phyloP scores from a whole-genome alignment of 2,797 vertebrate genomes.

The Glossophaga mutica region DNA sequence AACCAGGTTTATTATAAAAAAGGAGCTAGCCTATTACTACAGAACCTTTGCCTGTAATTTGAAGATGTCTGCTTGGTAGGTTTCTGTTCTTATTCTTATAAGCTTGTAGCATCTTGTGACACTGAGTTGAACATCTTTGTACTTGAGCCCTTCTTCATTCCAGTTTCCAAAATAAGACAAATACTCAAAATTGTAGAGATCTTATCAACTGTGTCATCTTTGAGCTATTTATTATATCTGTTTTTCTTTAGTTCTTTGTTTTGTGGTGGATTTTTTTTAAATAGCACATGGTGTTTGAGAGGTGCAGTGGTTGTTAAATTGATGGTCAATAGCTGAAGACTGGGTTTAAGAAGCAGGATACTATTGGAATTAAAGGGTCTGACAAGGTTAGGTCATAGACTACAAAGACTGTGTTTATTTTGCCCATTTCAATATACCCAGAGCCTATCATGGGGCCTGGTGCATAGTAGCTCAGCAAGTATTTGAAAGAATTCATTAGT shows the following conservation, averaged over 20 bases:
- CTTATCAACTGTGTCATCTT: not conserved
- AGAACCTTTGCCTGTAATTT: not conserved
- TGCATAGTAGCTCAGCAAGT: not conserved
- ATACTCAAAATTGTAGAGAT: not conserved
- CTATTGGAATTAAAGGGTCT: not conserved
- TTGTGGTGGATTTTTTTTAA: not conserved
- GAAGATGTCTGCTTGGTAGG: not conserved
- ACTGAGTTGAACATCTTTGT: not conserved
- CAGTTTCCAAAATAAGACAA: not conserved
- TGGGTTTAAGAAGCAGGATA: not conserved
- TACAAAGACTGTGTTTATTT: not conserved
- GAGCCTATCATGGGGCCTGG: not conserved
- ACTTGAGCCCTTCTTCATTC: not conserved
- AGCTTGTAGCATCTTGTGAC: not conserved
- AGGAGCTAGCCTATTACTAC: not conserved
- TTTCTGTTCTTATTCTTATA: not conserved
- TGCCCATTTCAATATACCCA: not conserved
- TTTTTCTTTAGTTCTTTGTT: conserved; percentile 2
- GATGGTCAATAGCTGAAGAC: not conserved
- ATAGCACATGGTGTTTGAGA: not conserved
- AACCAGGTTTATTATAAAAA: not conserved
- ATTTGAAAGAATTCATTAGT: not conserved
- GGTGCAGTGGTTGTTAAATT: not conserved
- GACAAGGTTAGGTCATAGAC: not conserved
- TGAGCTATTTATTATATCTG: not conserved